Evolutionary conservation across 2,888 invertebrate species (phyloP).

Genomic region (Troides aeacus): DNA sequence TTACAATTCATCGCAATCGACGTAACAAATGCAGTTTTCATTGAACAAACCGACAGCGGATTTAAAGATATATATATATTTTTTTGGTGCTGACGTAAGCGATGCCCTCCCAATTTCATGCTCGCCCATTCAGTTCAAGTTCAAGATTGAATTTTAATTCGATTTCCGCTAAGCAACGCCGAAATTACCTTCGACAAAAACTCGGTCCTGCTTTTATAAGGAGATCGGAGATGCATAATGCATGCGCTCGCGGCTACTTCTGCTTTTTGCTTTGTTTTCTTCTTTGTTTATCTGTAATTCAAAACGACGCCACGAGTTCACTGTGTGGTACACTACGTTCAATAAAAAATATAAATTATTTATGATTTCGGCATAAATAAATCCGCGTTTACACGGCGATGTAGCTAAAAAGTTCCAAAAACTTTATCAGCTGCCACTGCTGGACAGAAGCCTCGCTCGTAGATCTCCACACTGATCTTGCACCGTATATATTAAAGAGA

Average conservation of each 20-base stretch:
- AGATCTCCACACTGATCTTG: too few relatives aligned
- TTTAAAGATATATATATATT: constrained; percentile 8
- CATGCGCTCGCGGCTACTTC: constrained; percentile 9
- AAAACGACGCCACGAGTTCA: constrained; percentile 12
- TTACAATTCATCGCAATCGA: constrained; percentile 14
- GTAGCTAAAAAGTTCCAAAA: background rate
- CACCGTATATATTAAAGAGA: too few relatives aligned
- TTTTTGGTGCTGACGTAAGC: constrained; percentile 13
- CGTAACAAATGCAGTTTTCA: constrained; percentile 22
- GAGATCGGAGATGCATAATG: constrained; percentile 24
- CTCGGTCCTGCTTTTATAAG: constrained; percentile 18
- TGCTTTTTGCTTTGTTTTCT: constrained; percentile 20
- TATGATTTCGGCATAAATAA: constrained; percentile 16
- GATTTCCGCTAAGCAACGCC: constrained; percentile 36
- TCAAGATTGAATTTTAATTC: constrained; percentile 40
- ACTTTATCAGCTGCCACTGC: background rate
- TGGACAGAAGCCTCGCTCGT: background rate
- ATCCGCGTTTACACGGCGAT: background rate
- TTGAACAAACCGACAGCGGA: constrained; percentile 21
- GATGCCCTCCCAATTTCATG: constrained; percentile 22
- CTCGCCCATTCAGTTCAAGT: constrained; percentile 38
- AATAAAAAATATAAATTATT: constrained; percentile 26
- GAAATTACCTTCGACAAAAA: constrained; percentile 36
- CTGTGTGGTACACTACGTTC: constrained; percentile 19
- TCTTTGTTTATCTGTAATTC: constrained; percentile 18